Percentiles rank a stretch among this genome's conserved stretches.
Evolutionary conservation across 2,797 vertebrate species (phyloP).

Genomic region (Spizella passerina): DNA sequence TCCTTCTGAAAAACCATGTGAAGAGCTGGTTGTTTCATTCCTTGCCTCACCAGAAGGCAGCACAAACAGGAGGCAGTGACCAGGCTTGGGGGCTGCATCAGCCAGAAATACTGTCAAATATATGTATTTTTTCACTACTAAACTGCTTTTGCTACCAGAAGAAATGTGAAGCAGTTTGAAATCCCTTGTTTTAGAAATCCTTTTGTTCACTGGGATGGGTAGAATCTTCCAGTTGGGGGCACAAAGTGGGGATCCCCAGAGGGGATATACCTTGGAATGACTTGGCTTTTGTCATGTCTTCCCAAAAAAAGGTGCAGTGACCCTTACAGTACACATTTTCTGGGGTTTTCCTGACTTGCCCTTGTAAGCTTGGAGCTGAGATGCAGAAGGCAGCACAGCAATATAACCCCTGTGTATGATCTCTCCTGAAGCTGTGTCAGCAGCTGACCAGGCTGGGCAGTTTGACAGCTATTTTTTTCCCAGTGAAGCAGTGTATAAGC

Average conservation of each 20-base stretch:
- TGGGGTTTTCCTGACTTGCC: background rate
- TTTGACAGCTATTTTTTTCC: slow-evolving; percentile 15
- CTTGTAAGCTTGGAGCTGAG: background rate
- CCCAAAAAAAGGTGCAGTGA: background rate
- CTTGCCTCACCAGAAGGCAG: background rate
- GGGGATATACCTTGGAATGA: background rate
- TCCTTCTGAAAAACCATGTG: background rate
- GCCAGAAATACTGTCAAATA: background rate
- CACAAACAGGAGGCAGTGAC: background rate
- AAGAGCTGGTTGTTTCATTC: background rate
- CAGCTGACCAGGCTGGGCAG: slow-evolving; percentile 8
- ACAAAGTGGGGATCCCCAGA: background rate
- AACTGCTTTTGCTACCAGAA: background rate
- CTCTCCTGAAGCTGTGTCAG: background rate
- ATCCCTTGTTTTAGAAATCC: background rate
- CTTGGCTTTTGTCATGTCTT: background rate
- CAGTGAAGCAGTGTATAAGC: background rate
- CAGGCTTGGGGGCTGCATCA: background rate
- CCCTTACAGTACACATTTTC: background rate
- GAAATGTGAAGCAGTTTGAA: background rate
- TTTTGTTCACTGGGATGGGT: background rate
- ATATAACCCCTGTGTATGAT: background rate
- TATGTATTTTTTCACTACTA: background rate
- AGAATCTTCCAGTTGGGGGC: background rate
- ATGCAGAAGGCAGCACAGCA: background rate